These are phyloP conservation scores for Drosophila longiperda DNA, from an alignment of 2,888 invertebrate species.

Conservation along the genomic window DNA sequence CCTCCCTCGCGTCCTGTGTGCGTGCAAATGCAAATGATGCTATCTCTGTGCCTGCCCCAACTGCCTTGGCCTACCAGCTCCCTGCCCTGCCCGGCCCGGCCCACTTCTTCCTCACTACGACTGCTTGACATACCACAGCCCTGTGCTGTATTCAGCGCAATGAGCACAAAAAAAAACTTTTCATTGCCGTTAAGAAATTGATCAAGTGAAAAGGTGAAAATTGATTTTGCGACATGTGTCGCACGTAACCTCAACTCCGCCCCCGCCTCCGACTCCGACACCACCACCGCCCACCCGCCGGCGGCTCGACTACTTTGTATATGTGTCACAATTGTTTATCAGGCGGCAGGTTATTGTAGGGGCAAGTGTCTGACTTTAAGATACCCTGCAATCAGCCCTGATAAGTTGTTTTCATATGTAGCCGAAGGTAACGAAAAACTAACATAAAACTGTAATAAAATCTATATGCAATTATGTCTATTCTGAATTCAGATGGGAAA, in stretches of 20 bases:
- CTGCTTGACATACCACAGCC: constrained; percentile 68
- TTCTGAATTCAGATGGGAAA: background rate
- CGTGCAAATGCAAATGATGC: constrained; percentile 73
- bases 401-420: background rate
- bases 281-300: background rate
- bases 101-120: constrained; percentile 2
- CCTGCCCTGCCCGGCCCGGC: background rate
- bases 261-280: background rate
- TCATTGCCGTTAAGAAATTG: constrained; percentile 80
- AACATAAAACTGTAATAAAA: background rate
- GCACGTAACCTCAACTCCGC: constrained; percentile 12
- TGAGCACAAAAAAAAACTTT: constrained; percentile 63
- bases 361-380: no score
- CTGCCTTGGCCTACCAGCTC: constrained; percentile 12
- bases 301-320: constrained; percentile 20
- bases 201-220: constrained; percentile 81
- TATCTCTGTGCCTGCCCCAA: constrained; percentile 64
- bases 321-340: constrained; percentile 71
- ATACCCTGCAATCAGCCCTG: constrained; percentile 9
- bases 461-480: background rate
- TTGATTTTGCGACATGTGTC: constrained; percentile 79
- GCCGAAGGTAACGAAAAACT: background rate
- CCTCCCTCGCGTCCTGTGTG: constrained; percentile 28
- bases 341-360: constrained; percentile 16
- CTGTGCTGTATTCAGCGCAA: constrained; percentile 50